Percentiles rank a stretch among this genome's conserved stretches.
These are phyloP conservation scores for Anguilla anguilla DNA, from an alignment of 2,797 vertebrate genomes.

Conservation along the genomic window DNA sequence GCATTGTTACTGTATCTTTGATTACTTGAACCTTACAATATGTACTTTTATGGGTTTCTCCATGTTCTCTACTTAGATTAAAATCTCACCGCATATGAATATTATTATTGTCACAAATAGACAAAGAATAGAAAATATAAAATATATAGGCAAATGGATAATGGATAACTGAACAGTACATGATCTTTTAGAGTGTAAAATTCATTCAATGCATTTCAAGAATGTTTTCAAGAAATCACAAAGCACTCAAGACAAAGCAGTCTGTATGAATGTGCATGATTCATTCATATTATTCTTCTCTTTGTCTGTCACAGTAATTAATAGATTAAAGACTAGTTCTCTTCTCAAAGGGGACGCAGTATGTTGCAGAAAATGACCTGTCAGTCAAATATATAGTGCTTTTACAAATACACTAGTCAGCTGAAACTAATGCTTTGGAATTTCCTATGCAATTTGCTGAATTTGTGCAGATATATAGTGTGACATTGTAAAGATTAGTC, in stretches of 20 bases:
- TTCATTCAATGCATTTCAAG: not conserved
- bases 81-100: not conserved
- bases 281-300: not conserved
- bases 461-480: not conserved
- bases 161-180: not conserved
- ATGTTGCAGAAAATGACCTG: not conserved
- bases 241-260: not conserved
- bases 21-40: not conserved
- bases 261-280: not conserved
- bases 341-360: not conserved
- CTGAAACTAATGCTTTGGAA: constrained; percentile 2
- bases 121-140: not conserved
- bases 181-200: not conserved
- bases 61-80: not conserved
- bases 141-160: not conserved
- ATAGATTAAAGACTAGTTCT: not conserved
- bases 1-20: not conserved
- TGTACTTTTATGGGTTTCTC: not conserved
- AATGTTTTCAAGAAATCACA: not conserved
- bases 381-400: not conserved
- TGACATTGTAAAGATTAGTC: not conserved
- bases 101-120: not conserved
- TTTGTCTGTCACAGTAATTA: not conserved
- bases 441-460: not conserved
- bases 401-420: not conserved